These are phyloP conservation scores for Myotis planiceps DNA, from an alignment of 2,797 vertebrate genomes.

Conservation along the genomic window DNA sequence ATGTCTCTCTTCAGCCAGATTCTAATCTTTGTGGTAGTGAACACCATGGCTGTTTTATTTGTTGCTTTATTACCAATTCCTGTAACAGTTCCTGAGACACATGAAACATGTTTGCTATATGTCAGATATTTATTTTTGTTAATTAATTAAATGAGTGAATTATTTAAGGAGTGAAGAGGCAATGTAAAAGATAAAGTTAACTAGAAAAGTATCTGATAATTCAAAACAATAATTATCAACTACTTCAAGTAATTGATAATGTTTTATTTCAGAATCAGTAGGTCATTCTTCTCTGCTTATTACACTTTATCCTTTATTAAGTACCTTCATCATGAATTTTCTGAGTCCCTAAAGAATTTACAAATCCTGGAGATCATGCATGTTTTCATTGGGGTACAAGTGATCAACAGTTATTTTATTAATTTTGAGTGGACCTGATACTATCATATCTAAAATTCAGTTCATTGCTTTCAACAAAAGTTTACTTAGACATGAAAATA, in stretches of 20 bases:
- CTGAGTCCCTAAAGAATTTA: conserved; percentile 14
- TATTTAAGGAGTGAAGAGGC: background rate
- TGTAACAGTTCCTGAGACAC: background rate
- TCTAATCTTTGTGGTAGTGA: background rate
- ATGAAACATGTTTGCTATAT: background rate
- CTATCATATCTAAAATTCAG: conserved; percentile 31
- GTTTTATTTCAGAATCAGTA: conserved; percentile 54
- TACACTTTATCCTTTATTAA: conserved; percentile 37
- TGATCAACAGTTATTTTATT: conserved; percentile 51
- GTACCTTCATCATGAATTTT: background rate
- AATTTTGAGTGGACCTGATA: conserved; percentile 2
- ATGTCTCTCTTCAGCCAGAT: background rate
- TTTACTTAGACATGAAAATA: background rate
- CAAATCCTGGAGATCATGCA: background rate
- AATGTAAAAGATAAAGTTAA: background rate
- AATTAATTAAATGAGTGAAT: background rate
- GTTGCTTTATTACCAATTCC: background rate
- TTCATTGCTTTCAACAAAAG: conserved; percentile 14
- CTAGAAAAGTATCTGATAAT: background rate
- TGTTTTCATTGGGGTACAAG: background rate
- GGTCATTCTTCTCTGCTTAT: conserved; percentile 30
- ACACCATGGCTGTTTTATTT: background rate
- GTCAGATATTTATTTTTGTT: background rate
- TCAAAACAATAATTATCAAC: conserved; percentile 45
- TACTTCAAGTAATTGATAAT: conserved; percentile 35